phyloP scores from a whole-genome alignment of 2,797 vertebrate species.

The Thalassophryne amazonica region DNA sequence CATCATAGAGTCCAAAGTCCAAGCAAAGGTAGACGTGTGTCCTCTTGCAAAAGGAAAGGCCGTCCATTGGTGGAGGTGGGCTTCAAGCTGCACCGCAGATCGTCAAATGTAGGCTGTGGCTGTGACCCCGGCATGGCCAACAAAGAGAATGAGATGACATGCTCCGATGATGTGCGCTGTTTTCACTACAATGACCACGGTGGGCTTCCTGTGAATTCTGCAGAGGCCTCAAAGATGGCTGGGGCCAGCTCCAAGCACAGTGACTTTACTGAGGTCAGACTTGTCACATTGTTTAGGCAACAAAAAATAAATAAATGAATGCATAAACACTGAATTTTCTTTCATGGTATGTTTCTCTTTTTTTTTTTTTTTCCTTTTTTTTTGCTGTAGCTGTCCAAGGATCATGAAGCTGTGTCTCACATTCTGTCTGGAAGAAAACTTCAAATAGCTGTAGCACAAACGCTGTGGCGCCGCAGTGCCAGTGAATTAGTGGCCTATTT shows the following conservation, averaged over 20 bases:
- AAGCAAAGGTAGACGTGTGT: slow-evolving; percentile 78
- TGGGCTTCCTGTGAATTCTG: slow-evolving; percentile 68
- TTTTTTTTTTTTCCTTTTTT: slow-evolving; percentile 10
- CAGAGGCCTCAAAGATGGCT: slow-evolving; percentile 89
- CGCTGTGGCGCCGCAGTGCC: slow-evolving; percentile 92
- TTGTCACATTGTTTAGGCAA: no score
- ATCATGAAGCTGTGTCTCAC: slow-evolving; percentile 93
- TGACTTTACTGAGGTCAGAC: slow-evolving; percentile 85
- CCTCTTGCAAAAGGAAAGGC: slow-evolving; percentile 84
- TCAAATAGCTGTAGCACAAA: slow-evolving; percentile 92
- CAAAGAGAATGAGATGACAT: slow-evolving; percentile 98
- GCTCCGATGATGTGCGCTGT: slow-evolving; percentile 77
- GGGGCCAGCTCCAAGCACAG: slow-evolving; percentile 89
- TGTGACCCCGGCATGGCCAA: slow-evolving; percentile 97
- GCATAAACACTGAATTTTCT: neutral
- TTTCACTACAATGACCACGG: slow-evolving; percentile 67
- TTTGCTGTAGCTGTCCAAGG: slow-evolving; percentile 86
- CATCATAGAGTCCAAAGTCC: slow-evolving; percentile 79
- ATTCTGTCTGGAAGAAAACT: slow-evolving; percentile 96
- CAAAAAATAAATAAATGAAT: no score
- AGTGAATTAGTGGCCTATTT: slow-evolving; percentile 95
- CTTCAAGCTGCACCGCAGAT: slow-evolving; percentile 80
- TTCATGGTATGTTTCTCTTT: no score
- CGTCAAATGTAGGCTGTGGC: slow-evolving; percentile 77
- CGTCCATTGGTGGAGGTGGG: slow-evolving; percentile 76